Evolutionary conservation across 1,140 invertebrate species (phyloP), one percentile per base, ranked within the genome.

Genomic region (Anadara kagoshimensis): DNA sequence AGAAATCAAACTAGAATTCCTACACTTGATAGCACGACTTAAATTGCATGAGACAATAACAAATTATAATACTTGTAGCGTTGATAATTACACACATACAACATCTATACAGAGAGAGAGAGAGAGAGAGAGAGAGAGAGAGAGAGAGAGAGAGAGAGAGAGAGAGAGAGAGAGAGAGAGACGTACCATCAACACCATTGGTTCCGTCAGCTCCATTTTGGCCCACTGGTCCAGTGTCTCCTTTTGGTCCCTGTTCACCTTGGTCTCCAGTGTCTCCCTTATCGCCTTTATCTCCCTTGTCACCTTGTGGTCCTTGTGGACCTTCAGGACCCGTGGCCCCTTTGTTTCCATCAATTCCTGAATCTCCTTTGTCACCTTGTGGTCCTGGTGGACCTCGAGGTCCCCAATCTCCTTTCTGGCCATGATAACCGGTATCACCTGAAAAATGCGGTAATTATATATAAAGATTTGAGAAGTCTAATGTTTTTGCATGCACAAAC

Each of bases 81-180:
- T 16, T 16, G 8, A 10, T 47, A 16, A 10, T 10, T 47, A 8
- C 45, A 10, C 16, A 10, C 18, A n/a, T 24, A 0, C 69, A 58
- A 63, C 44, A 24, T 14, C 44, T 26, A 29, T 72, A 71, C 41
- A 54, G 20, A 12, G 59, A 14, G n/a, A n/a, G n/a, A n/a, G n/a
- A n/a, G n/a, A n/a, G n/a, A n/a, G n/a, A n/a, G n/a, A n/a, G n/a
- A 20, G 18, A 36, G 29, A 36, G 29, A 36, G 29, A 36, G 29
- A 36, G 29, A 36, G 29, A 36, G 29, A 36, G 29, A 36, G 29
- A 36, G 29, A 36, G 29, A 36, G 29, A 36, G 29, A 36, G 29
- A 36, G 29, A 36, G 29, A 36, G 29, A 36, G 29, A 36, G 29
- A 36, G 29, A 36, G 29, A 36, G 29, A 36, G 29, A 36, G 29